Base-by-base conservation (phyloP, 2,113 vertebrate species). In the Mirounga angustirostris region DNA sequence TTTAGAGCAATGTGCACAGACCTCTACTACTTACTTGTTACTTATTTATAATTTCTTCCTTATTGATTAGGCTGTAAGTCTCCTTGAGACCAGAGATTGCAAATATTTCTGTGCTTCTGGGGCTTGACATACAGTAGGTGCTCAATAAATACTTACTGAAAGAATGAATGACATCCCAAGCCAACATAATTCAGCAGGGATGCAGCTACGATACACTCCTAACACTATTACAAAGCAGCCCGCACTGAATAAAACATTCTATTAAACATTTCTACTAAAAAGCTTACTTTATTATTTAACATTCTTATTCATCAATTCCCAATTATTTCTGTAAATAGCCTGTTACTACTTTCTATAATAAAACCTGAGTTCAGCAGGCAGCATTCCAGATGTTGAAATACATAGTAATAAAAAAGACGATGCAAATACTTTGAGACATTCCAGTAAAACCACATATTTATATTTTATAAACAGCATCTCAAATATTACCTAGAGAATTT, bases 321-420 rank as follows among this genome's bases (percentile, higher is more conserved):
- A 98, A 97, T 95, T 95, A 98, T 79, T 98, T 97, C 89, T 93
- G 89, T 92, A 98, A 98, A 98, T 50, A 98, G 82, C 94, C 94
- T 97, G 50, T 95, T 98, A 98, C 94, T 96, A 91, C 61, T 89
- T 92, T 92, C 91, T 97, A 85, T 92, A 97, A 98, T 84, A 98
- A 97, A 98, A 96, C 33, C 88, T 92, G 52, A 92, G 95, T 95
- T 96, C 76, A 79, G 86, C 71, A 98, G 97, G 92, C 98, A 98
- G 91, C 81, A 56, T 98, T 98, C 98, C 98, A 98, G 98, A 98
- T 98, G 96, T 96, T 97, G 73, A 98, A 98, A 98, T 59, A 96
- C 89, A 96, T 46, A 98, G 67, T 30, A 98, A 98, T 98, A 98
- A 98, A 98, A 98, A 61, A 81, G 96, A 98, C 95, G 82, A 98